These are phyloP conservation scores for Caenorhabditis macrosperma DNA, from an alignment of 2,888 invertebrate genomes.

Conservation along the genomic window DNA sequence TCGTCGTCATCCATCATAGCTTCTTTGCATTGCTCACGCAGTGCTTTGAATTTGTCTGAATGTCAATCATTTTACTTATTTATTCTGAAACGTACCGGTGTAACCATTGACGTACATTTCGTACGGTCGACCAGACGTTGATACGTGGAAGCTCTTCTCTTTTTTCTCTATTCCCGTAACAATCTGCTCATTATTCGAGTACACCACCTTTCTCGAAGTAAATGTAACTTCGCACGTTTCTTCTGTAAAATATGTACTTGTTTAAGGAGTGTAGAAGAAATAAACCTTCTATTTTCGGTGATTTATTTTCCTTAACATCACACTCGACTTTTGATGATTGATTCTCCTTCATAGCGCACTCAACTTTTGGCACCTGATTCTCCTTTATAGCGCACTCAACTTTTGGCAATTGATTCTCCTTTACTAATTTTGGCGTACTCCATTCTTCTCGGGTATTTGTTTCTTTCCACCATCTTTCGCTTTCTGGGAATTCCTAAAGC, in stretches of 20 bases:
- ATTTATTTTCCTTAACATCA: too few species aligned
- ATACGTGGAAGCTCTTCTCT: background rate
- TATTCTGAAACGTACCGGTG: constrained; percentile 11
- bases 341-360: too few species aligned
- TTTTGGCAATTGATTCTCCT: too few species aligned
- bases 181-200: background rate
- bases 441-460: constrained; percentile 6
- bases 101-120: constrained; percentile 14
- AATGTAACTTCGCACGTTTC: constrained; percentile 9
- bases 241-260: background rate
- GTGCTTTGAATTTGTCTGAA: constrained; percentile 18
- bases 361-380: too few species aligned
- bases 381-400: too few species aligned
- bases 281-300: too few species aligned
- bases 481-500: constrained; percentile 13
- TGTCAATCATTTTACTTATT: background rate
- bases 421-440: too few species aligned
- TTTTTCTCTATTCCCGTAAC: background rate
- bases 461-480: constrained; percentile 33
- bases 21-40: constrained; percentile 4
- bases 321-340: too few species aligned
- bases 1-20: background rate
- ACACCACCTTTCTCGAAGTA: background rate
- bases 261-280: too few species aligned
- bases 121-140: background rate